phyloP scores from a whole-genome alignment of 2,797 vertebrate genomes.

The Anas acuta region DNA sequence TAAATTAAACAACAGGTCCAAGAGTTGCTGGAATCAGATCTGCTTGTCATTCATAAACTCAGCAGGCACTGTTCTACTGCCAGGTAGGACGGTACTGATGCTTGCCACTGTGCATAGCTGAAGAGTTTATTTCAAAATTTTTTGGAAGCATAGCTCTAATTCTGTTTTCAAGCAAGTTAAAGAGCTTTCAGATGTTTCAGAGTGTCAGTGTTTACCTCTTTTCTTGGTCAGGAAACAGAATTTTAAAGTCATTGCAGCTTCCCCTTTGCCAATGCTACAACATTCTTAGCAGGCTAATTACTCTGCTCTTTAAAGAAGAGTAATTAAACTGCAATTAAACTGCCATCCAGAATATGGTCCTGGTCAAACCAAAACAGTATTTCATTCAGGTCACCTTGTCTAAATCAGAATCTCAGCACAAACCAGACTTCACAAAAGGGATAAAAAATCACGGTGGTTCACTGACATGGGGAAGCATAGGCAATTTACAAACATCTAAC shows the following conservation, averaged over 20 bases:
- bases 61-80: background rate
- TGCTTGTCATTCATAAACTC: background rate
- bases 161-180: background rate
- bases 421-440: background rate
- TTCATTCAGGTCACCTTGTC: background rate
- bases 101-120: background rate
- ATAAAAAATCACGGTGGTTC: background rate
- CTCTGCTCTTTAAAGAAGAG: background rate
- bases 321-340: constrained; percentile 8
- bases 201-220: background rate
- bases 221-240: background rate
- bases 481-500: background rate
- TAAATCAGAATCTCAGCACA: background rate
- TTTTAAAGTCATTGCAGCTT: background rate
- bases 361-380: background rate
- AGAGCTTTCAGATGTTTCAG: background rate
- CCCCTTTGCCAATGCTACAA: background rate
- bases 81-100: background rate
- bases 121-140: background rate
- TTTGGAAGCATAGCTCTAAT: background rate
- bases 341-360: background rate
- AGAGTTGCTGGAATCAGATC: background rate
- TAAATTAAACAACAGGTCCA: background rate
- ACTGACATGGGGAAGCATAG: background rate
- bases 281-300: background rate